Evolutionary conservation across 2,797 vertebrate genomes (phyloP), one percentile per base, ranked within the genome.

Genomic region (Xenopus petersii): DNA sequence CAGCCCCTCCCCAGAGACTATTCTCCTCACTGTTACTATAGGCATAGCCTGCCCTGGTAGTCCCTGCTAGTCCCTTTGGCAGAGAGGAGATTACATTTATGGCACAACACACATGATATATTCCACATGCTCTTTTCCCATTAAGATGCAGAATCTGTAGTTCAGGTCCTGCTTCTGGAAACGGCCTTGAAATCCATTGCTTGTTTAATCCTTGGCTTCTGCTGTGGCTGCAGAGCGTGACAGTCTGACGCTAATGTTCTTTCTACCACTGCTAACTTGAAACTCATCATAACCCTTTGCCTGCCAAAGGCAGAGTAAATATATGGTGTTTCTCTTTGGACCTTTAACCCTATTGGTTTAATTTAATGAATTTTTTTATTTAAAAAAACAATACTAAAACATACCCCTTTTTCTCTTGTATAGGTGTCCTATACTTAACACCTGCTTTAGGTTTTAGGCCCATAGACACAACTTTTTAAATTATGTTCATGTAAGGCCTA

Each of bases 151-250:
- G 26, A 26, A 69, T 60, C 70, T 48, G 64, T 42, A 65, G 51
- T 26, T 66, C 70, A 60, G 56, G 30, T 62, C 55, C 13, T 74
- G 42, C 30, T 70, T 67, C 69, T 79, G 71, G 73, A 70, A 79
- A 61, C 71, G 49, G 48, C 66, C 51, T 51, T 69, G 65, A 78
- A 78, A 73, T 73, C 77, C 71, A 61, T 26, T 61, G 77, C 48
- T 48, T 42, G 64, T 74, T 74, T 74, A 79, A 79, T 79, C 71
- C 77, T 59, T 59, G 55, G 77, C 77, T 79, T 74, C 47, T 70
- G 71, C 71, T 66, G 67, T 74, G 77, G 61, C 66, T 74, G 71
- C 67, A 79, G 63, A 79, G 77, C 62, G 77, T 79, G 71, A 79
- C 77, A 70, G 66, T 79, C 62, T 65, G 17, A 64, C 63, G 49